Evolutionary conservation across 2,113 vertebrate species (phyloP), one percentile per base, ranked within the genome.

Genomic region (Chaetodon trifascialis): DNA sequence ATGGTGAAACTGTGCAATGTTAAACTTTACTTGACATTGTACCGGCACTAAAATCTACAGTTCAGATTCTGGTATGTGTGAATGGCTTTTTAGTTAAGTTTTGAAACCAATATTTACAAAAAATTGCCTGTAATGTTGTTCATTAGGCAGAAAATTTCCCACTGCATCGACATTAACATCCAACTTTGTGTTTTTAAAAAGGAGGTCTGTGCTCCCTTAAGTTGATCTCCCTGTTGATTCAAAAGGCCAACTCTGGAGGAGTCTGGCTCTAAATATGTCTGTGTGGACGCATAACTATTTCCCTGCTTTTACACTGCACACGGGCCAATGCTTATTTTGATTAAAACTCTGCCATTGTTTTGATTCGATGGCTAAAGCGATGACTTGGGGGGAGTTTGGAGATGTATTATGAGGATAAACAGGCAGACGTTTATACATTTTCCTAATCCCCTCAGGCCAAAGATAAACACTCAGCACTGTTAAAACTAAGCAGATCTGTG

Each of bases 391-490:
- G 15, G 55, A 58, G 62, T 85, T 36, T 80, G 66, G 70, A 87
- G 86, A 91, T 92, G 70, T 68, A 72, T 81, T 80, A 73, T 34
- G 60, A 65, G 83, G 86, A 88, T 88, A 89, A 92, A 68, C 71
- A 80, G 73, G 62, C 54, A 9, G 65, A 65, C 64, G 77, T 93
- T 85, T 92, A 86, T 79, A 79, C 78, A 66, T 82, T 76, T 68
- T 73, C 80, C 7, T 68, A 88, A 81, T 92, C 90, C 88, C 89
- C 23, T n/a, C 42, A 40, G 85, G 69, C 65, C 79, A 17, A 83
- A 85, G 17, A 82, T 90, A 91, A 94, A 93, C 86, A 91, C 73
- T 15, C 30, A 65, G 55, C 77, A 54, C 69, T 82, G 82, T 87
- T 82, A 47, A 70, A 76, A 67, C 47, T 49, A 73, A 62, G 19